A percentile compares a stretch with the other conserved stretches of the same genome.
Conservation (phyloP, 1,140 invertebrate species). For the Papilio aristodemus region DNA sequence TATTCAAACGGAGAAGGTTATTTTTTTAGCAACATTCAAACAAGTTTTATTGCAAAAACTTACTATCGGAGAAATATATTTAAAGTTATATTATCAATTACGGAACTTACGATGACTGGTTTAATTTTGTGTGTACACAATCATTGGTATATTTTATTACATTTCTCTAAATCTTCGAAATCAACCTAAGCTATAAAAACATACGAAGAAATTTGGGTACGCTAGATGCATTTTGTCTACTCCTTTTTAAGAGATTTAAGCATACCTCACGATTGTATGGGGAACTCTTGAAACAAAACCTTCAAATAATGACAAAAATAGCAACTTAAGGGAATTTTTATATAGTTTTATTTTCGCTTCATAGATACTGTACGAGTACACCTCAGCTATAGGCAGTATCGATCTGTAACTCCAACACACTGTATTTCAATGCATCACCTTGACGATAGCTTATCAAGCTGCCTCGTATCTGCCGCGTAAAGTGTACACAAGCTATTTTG, state of each 20-base stretch:
- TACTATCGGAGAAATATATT: neutral
- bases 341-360: no score
- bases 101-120: neutral
- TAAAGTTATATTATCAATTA: neutral
- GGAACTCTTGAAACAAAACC: no score
- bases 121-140: neutral
- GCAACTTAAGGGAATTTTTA: no score
- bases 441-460: constrained; percentile 6
- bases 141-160: no score
- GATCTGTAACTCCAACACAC: neutral
- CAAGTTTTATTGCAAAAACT: constrained; percentile 18
- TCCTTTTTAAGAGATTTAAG: no score
- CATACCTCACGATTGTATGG: no score
- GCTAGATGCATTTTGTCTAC: no score
- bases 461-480: neutral
- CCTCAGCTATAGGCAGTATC: neutral
- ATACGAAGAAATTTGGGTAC: no score
- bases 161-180: no score
- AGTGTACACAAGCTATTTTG: constrained; percentile 6
- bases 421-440: neutral
- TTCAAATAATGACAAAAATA: no score
- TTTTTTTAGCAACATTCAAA: neutral
- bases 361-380: neutral
- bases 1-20: constrained; percentile 2
- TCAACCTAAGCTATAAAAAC: no score